Percentiles rank a stretch among this genome's conserved stretches.
Evolutionary conservation across 2,888 invertebrate species (phyloP).

Genomic region (Aphrophora alni): DNA sequence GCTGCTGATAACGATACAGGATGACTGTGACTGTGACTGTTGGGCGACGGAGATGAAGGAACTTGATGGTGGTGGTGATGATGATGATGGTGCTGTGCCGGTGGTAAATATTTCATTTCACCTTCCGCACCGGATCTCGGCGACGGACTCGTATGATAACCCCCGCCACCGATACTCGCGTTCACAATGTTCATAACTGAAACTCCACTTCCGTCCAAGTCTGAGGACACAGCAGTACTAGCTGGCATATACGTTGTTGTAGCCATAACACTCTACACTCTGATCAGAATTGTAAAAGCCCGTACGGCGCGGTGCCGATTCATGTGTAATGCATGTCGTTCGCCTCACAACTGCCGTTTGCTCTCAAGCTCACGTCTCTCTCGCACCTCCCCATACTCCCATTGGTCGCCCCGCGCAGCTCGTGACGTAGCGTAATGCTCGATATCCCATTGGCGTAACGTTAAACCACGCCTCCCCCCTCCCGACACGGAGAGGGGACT

Average conservation of each 20-base stretch:
- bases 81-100: conserved; percentile 84
- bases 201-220: conserved; percentile 67
- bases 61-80: conserved; percentile 74
- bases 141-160: conserved; percentile 79
- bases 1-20: conserved; percentile 61
- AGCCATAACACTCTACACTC: conserved; percentile 71
- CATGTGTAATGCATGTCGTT: conserved; percentile 68
- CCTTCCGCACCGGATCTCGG: conserved; percentile 85
- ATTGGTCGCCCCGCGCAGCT: conserved; percentile 48
- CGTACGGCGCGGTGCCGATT: conserved; percentile 54
- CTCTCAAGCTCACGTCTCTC: conserved; percentile 47
- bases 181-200: conserved; percentile 57
- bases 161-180: conserved; percentile 51
- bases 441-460: conserved; percentile 46
- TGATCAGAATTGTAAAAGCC: conserved; percentile 52
- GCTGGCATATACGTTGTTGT: conserved; percentile 93
- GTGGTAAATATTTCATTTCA: conserved; percentile 93
- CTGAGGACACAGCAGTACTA: conserved; percentile 76
- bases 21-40: conserved; percentile 58
- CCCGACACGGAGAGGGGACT: conserved; percentile 29
- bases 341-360: conserved; percentile 51
- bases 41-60: conserved; percentile 72
- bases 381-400: conserved; percentile 59
- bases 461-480: conserved; percentile 47
- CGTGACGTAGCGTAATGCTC: conserved; percentile 47